A percentile compares a stretch with the other conserved stretches of the same genome.
These are phyloP conservation scores for Synaphobranchus kaupii DNA, from an alignment of 2,797 vertebrate species.

Conservation along the genomic window DNA sequence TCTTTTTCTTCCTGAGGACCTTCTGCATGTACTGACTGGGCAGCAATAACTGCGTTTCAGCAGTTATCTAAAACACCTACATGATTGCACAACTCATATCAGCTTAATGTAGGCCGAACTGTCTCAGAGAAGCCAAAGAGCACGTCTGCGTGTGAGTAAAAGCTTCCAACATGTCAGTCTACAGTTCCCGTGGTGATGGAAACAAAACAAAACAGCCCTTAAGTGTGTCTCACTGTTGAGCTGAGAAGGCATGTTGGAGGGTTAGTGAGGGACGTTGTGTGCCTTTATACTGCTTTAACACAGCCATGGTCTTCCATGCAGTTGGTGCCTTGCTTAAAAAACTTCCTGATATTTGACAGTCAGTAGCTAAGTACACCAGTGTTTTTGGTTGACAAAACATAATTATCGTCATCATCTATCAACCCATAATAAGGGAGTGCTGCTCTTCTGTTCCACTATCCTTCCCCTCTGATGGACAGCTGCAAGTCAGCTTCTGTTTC, in stretches of 20 bases:
- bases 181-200: not conserved
- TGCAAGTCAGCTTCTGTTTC: not conserved
- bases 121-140: not conserved
- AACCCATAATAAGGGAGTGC: not conserved
- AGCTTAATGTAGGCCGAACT: not conserved
- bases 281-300: not conserved
- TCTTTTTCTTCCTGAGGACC: not conserved
- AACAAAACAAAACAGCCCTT: not conserved
- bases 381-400: not conserved
- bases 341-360: not conserved
- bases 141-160: not conserved
- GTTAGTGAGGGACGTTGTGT: not conserved
- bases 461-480: not conserved
- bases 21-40: not conserved
- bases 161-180: not conserved
- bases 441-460: not conserved
- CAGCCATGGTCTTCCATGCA: not conserved
- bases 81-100: not conserved
- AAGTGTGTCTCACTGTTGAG: not conserved
- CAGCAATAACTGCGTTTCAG: not conserved
- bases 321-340: not conserved
- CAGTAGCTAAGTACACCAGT: slow-evolving; percentile 1
- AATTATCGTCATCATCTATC: not conserved
- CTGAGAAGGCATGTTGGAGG: not conserved
- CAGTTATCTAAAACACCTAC: not conserved